phyloP scores from a whole-genome alignment of 2,888 invertebrate species.

The Drosophila lutescens region DNA sequence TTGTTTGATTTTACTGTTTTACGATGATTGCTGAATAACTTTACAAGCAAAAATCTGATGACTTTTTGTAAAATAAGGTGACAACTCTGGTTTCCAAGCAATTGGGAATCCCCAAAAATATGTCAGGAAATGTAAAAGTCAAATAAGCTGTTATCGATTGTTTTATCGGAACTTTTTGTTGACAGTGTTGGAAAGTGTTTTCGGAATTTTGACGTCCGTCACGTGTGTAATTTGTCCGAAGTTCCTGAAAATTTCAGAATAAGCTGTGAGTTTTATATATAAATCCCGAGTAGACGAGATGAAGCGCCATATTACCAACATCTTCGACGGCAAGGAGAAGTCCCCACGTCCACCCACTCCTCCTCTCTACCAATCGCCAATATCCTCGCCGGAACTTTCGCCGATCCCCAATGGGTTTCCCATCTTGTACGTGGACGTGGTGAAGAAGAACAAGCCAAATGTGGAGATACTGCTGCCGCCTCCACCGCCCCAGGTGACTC shows the following conservation, averaged over 20 bases:
- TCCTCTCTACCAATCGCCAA: background rate
- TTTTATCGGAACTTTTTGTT: background rate
- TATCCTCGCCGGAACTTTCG: constrained; percentile 11
- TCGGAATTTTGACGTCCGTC: background rate
- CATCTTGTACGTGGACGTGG: constrained; percentile 64
- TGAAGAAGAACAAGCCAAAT: constrained; percentile 53
- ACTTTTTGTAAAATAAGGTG: too few species aligned
- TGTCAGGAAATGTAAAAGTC: too few species aligned
- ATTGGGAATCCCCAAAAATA: too few species aligned
- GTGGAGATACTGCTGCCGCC: constrained; percentile 7
- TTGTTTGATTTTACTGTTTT: background rate
- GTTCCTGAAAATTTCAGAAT: constrained; percentile 28
- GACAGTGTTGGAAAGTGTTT: constrained; percentile 11
- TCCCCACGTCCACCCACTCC: background rate
- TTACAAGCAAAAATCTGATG: too few species aligned
- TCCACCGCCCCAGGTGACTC: constrained; percentile 15
- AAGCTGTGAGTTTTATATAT: constrained; percentile 2
- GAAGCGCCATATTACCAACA: constrained; percentile 55
- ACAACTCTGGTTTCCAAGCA: too few species aligned
- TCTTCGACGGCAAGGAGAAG: constrained; percentile 17
- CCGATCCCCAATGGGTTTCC: constrained; percentile 9
- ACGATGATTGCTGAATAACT: too few species aligned
- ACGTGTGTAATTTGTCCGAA: background rate
- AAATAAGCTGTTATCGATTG: background rate
- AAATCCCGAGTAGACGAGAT: constrained; percentile 35